Evolutionary conservation across 1,140 invertebrate genomes (phyloP), one percentile per base, ranked within the genome.

Genomic region (Brachionus paranguensis): DNA sequence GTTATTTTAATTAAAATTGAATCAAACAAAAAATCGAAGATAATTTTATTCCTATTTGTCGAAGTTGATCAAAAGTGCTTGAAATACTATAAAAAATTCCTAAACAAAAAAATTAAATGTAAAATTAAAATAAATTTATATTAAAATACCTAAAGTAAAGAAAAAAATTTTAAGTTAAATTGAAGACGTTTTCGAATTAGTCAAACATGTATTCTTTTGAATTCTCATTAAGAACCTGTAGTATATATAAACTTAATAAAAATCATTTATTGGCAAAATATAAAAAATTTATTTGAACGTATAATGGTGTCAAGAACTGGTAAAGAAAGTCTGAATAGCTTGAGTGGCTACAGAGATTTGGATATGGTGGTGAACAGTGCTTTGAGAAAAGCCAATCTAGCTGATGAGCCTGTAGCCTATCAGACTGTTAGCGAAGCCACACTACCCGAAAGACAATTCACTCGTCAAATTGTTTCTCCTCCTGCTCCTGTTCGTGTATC

Each of bases 111-210:
- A 41, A 41, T 41, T 43, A 41, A 41, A 37, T 72, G 33, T n/a
- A 45, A 17, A 72, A 43, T 41, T 43, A 7, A 43, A 43, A 72
- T 41, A 72, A 72, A 43, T 72, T 72, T 72, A 72, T 43, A 72
- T 72, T 72, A 72, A 72, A 72, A 72, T 72, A 72, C 68, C 68
- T 20, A 17, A 72, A 45, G 5, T 68, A n/a, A 68, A 72, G 41
- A 72, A 72, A 72, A n/a, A 72, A 72, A 72, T 72, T 72, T 72
- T 72, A 72, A 72, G 68, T 72, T 20, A 20, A 72, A 72, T 72
- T 72, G 68, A 72, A 72, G 68, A 20, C 33, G 68, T 41, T 41
- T 72, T 43, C 10, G 33, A 20, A 43, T 41, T 72, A 72, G 7
- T 72, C 20, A 41, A 43, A 20, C 17, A 20, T 72, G 33, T 72